phyloP scores from a whole-genome alignment of 2,888 invertebrate genomes.

The Nomada ferruginata region DNA sequence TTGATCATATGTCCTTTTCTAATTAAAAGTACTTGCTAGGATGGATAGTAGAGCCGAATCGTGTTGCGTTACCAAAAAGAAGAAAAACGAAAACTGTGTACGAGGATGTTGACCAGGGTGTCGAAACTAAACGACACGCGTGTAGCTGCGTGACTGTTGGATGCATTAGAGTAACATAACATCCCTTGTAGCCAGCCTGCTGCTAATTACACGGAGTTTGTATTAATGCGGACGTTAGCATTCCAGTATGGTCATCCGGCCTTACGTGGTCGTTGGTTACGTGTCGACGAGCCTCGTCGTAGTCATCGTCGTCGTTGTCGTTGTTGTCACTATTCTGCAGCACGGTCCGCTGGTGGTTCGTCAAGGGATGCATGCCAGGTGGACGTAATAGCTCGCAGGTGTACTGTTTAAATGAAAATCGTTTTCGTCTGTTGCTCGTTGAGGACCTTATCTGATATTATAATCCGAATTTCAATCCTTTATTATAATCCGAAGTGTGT shows the following conservation, averaged over 20 bases:
- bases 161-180: slow-evolving; percentile 70
- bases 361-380: slow-evolving; percentile 66
- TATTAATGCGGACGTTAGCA: slow-evolving; percentile 80
- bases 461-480: too few species aligned
- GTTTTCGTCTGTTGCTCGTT: not conserved
- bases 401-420: slow-evolving; percentile 1
- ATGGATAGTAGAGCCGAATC: too few species aligned
- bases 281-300: slow-evolving; percentile 45
- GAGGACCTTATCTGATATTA: not conserved
- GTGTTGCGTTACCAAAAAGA: not conserved
- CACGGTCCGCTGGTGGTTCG: slow-evolving; percentile 25
- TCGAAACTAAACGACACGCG: slow-evolving; percentile 58
- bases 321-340: slow-evolving; percentile 3
- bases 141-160: slow-evolving; percentile 48
- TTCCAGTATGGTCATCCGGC: slow-evolving; percentile 71
- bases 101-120: slow-evolving; percentile 18
- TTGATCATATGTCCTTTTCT: too few species aligned
- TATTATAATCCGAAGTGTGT: not conserved
- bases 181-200: slow-evolving; percentile 58
- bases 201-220: slow-evolving; percentile 78
- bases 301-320: slow-evolving; percentile 31
- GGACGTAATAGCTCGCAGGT: slow-evolving; percentile 71
- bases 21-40: too few species aligned
- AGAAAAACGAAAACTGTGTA: too few species aligned
- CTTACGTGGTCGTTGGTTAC: slow-evolving; percentile 55